These are phyloP conservation scores for Limanda limanda DNA, from an alignment of 2,113 vertebrate genomes.

Conservation along the genomic window DNA sequence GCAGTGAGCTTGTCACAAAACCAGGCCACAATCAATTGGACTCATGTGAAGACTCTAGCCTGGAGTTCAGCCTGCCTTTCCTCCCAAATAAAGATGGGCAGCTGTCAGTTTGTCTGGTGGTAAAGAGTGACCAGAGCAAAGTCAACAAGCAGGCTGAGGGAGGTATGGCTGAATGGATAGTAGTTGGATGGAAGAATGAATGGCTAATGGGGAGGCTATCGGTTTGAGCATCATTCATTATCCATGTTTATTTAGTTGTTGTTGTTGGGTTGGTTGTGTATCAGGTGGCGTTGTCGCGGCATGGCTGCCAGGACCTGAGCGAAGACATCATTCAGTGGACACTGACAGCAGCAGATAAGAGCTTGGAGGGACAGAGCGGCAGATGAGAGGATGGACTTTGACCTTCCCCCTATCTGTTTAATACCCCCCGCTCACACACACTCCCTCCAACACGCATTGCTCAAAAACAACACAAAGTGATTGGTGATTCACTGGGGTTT, in stretches of 20 bases:
- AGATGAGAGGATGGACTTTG: constrained; percentile 76
- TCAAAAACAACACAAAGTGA: constrained; percentile 52
- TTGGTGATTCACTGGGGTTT: constrained; percentile 50
- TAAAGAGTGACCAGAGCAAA: constrained; percentile 80
- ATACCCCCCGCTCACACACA: constrained; percentile 7
- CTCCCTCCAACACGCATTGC: constrained; percentile 5
- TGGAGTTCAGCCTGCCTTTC: constrained; percentile 64
- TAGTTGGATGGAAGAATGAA: constrained; percentile 20
- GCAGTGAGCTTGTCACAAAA: constrained; percentile 59
- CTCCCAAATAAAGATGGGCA: constrained; percentile 65
- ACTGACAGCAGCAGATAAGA: constrained; percentile 77
- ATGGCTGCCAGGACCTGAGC: constrained; percentile 77
- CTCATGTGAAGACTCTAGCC: constrained; percentile 69
- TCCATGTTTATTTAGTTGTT: constrained; percentile 53
- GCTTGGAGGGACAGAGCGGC: constrained; percentile 77
- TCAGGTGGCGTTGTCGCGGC: constrained; percentile 79
- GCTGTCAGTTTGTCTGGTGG: constrained; percentile 72
- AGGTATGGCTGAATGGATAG: constrained; percentile 26
- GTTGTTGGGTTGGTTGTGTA: constrained; percentile 68
- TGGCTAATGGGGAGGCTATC: constrained; percentile 59
- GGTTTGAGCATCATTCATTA: constrained; percentile 50
- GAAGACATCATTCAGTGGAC: constrained; percentile 80
- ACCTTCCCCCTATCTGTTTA: constrained; percentile 79
- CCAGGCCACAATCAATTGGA: constrained; percentile 63
- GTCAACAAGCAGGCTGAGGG: constrained; percentile 67